Evolutionary conservation across 2,113 vertebrate genomes (phyloP), one percentile per base, ranked within the genome.

Genomic region (Haemorhous mexicanus): DNA sequence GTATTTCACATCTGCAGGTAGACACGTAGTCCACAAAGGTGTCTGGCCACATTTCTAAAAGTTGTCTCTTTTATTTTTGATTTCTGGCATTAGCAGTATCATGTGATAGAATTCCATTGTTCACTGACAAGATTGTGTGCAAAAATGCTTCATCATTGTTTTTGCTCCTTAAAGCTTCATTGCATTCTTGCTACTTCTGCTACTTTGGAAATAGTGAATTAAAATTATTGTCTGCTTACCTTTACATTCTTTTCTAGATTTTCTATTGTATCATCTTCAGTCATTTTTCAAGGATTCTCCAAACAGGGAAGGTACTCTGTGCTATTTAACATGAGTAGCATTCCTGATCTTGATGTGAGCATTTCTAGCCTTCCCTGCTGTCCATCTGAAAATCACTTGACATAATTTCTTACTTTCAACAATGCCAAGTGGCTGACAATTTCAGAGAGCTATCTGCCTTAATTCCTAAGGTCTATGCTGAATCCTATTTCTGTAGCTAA

Each of bases 1-100:
- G 19, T 44, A 4, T 55, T 85, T 24, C 7, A 0, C 26, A 12
- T 33, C 33, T 44, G 16, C 16, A 41, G 16, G 4, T 35, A 28
- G 22, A 27, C 4, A 2, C 4, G 3, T 41, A 3, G 3, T 27
- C 26, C 35, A 19, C 26, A 17, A 20, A 47, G 13, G 8, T 23
- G 21, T 16, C 50, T 49, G 39, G 14, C 7, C 43, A 53, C 2
- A 3, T 26, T 64, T 79, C 39, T 74, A 35, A 67, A 78, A 81
- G 13, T 17, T 58, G 35, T 35, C 30, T 49, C 20, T 50, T 41
- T 41, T 49, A 10, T 35, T 76, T 59, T 68, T 37, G n/a, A 23
- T 64, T 52, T 39, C 30, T 44, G 32, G 2, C 19, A 7, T 53
- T 87, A 27, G 6, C 12, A 10, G 9, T 26, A 10, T 41, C 2